Evolutionary conservation across 2,888 invertebrate genomes (phyloP).

Genomic region (Agrotis ipsilon): DNA sequence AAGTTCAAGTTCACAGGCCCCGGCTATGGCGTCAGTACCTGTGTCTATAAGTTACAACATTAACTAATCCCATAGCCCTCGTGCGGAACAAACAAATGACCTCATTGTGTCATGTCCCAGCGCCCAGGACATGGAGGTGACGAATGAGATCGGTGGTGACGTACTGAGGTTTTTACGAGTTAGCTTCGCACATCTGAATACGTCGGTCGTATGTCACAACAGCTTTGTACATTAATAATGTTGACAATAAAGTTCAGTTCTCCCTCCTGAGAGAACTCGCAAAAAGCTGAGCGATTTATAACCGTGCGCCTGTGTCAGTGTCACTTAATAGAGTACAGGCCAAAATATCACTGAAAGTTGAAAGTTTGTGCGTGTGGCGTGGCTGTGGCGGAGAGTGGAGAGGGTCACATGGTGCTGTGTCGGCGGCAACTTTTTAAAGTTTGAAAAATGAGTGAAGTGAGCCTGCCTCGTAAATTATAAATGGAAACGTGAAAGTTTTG

Average conservation of each 20-base stretch:
- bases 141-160: slow-evolving; percentile 16
- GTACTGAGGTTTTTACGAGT: slow-evolving; percentile 7
- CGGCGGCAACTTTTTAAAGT: slow-evolving; percentile 42
- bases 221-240: slow-evolving; percentile 23
- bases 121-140: background rate
- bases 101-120: slow-evolving; percentile 11
- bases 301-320: slow-evolving; percentile 26
- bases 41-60: too few relatives aligned
- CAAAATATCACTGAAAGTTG: slow-evolving; percentile 19
- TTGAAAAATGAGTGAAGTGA: slow-evolving; percentile 46
- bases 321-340: slow-evolving; percentile 30
- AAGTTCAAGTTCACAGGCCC: slow-evolving; percentile 31
- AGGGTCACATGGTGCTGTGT: slow-evolving; percentile 19
- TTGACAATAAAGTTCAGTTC: slow-evolving; percentile 23
- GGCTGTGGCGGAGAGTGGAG: too few relatives aligned
- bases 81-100: background rate
- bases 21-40: slow-evolving; percentile 7
- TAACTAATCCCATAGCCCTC: background rate
- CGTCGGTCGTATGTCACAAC: background rate
- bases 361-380: slow-evolving; percentile 1
- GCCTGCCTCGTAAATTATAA: slow-evolving; percentile 41
- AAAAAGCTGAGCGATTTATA: slow-evolving; percentile 42
- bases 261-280: slow-evolving; percentile 1
- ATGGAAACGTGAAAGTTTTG: slow-evolving; percentile 28
- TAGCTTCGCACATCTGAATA: slow-evolving; percentile 13